Base-by-base conservation (phyloP, 2,113 vertebrate genomes). In the Ginglymostoma cirratum region DNA sequence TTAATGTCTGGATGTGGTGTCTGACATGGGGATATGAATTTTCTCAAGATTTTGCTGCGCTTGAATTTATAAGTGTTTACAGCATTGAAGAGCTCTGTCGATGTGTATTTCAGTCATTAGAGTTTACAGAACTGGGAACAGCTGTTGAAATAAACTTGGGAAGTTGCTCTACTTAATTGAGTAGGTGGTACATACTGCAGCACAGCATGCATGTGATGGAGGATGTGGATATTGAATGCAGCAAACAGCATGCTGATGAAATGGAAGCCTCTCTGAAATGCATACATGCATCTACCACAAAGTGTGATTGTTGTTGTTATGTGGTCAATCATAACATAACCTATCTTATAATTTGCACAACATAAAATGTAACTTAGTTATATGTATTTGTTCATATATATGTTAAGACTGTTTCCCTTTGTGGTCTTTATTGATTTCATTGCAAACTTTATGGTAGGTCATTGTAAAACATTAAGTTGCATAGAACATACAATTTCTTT, bases 401-500 rank as follows among this genome's bases (percentile, higher is more conserved):
- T n/a, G 4, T 90, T 45, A 66, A 93, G 42, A 24, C 6, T 67
- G 55, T 17, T 92, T 93, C 38, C n/a, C 34, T 38, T 66, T 66
- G 34, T 66, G 30, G 30, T 66, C n/a, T 93, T 90, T 90, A 90
- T 90, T 90, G 87, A 4, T 90, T 34, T n/a, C 52, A 65, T 19
- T 55, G 52, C 52, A 52, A 48, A 24, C 23, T 87, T 87, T 48
- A 52, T 87, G 48, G 55, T 90, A 90, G 4, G 30, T 90, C 30
- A 90, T 65, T 90, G 30, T 94, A 94, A 70, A 69, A 27, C 34
- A 94, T 94, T 69, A 30, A n/a, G 38, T 97, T 34, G 96, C 97
- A 97, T 98, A 98, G 98, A 97, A 89, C 96, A 93, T 96, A 96
- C 96, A 96, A 97, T 1, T 61, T 61, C 97, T 97, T 97, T 98